A percentile compares a stretch with the other conserved stretches of the same genome.
Conservation (phyloP, 2,888 invertebrate species). For the Microchrysa polita region DNA sequence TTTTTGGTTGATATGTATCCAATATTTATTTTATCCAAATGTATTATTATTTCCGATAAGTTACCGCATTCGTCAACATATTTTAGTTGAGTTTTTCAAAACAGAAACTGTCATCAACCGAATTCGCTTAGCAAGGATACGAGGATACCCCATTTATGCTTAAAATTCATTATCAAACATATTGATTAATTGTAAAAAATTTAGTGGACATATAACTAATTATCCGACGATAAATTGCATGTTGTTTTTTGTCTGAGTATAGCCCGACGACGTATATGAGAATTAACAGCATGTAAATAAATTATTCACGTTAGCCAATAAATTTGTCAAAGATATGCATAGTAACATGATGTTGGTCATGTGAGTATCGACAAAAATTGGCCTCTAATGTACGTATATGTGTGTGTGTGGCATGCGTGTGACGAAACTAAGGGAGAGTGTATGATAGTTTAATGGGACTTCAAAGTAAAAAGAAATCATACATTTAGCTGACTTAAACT, state of each 20-base stretch:
- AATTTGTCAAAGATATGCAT: conserved; percentile 55
- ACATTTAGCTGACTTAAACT: too few relatives aligned
- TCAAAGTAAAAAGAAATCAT: too few relatives aligned
- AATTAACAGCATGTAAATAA: conserved; percentile 51
- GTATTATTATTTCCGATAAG: too few relatives aligned
- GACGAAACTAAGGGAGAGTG: neutral
- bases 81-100: too few relatives aligned
- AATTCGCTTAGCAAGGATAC: too few relatives aligned
- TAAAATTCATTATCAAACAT: too few relatives aligned
- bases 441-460: neutral
- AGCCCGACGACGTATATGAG: conserved; percentile 45
- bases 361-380: conserved; percentile 28
- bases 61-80: too few relatives aligned
- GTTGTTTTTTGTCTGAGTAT: conserved; percentile 50
- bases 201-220: conserved; percentile 55
- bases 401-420: neutral
- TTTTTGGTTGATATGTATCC: too few relatives aligned
- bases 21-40: too few relatives aligned
- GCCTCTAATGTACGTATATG: conserved; percentile 15
- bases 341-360: conserved; percentile 50
- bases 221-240: conserved; percentile 54
- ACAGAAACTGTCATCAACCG: too few relatives aligned
- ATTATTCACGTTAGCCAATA: conserved; percentile 54
- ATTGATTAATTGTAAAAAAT: conserved; percentile 53
- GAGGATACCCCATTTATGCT: too few relatives aligned